phyloP scores from a whole-genome alignment of 2,113 vertebrate genomes.

The Naja naja region DNA sequence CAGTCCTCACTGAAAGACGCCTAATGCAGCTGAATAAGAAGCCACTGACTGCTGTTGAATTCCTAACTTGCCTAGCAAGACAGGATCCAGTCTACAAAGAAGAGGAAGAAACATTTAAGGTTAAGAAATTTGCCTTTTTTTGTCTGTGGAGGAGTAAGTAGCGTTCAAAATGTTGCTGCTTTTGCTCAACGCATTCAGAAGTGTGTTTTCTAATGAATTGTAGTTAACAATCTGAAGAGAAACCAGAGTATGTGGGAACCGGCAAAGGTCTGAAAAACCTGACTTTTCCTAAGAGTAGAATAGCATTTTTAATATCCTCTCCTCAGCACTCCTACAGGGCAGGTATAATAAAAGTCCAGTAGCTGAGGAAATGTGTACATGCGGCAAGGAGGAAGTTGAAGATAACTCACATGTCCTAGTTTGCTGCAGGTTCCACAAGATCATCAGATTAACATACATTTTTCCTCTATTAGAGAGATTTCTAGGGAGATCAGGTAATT shows the following conservation, averaged over 20 bases:
- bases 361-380: background rate
- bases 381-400: background rate
- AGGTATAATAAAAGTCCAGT: background rate
- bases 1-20: conserved; percentile 69
- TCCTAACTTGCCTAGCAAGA: conserved; percentile 65
- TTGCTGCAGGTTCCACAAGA: background rate
- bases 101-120: conserved; percentile 81
- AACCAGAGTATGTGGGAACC: background rate
- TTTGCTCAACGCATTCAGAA: background rate
- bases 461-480: background rate
- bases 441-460: background rate
- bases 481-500: background rate
- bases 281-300: background rate
- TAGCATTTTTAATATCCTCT: background rate
- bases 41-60: conserved; percentile 72
- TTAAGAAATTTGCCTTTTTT: conserved; percentile 32
- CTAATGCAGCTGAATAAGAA: conserved; percentile 63
- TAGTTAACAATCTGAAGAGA: background rate
- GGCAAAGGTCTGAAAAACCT: background rate
- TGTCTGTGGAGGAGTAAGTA: background rate
- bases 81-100: conserved; percentile 78
- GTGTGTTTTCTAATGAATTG: background rate
- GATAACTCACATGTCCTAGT: background rate
- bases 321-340: background rate
- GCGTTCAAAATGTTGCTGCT: background rate